phyloP scores from a whole-genome alignment of 2,797 vertebrate genomes.

The Jordanella pulchra region DNA sequence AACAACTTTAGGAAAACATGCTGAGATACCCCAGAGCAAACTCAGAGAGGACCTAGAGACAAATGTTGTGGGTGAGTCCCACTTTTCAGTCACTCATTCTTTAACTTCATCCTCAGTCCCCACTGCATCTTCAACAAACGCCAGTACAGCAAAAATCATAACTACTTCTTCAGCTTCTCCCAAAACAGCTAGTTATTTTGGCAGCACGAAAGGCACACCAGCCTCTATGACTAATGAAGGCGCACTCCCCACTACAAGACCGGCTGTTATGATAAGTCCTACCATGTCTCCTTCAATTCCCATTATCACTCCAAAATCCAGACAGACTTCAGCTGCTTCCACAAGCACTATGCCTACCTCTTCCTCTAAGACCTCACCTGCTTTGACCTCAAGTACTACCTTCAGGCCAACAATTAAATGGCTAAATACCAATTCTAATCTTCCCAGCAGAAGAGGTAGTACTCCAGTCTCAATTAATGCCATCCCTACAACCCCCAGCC shows the following conservation, averaged over 20 bases:
- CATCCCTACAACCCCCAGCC: slow-evolving; percentile 4
- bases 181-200: slow-evolving; percentile 17
- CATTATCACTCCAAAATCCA: slow-evolving; percentile 52
- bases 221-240: slow-evolving; percentile 25
- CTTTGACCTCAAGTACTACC: slow-evolving; percentile 11
- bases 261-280: slow-evolving; percentile 22
- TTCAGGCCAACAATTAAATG: slow-evolving; percentile 5
- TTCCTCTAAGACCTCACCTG: background rate
- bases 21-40: slow-evolving; percentile 39
- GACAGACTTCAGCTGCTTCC: slow-evolving; percentile 21
- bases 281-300: slow-evolving; percentile 22
- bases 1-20: slow-evolving; percentile 37
- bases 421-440: slow-evolving; percentile 9
- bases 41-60: slow-evolving; percentile 44
- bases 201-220: slow-evolving; percentile 25
- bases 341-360: slow-evolving; percentile 19
- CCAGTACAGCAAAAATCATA: slow-evolving; percentile 31
- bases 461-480: slow-evolving; percentile 15
- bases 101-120: slow-evolving; percentile 22
- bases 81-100: slow-evolving; percentile 30
- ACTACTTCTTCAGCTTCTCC: slow-evolving; percentile 32
- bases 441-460: slow-evolving; percentile 10
- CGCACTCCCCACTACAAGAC: slow-evolving; percentile 21
- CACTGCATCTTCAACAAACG: slow-evolving; percentile 16
- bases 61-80: slow-evolving; percentile 36